Evolutionary conservation across 2,888 invertebrate genomes (phyloP).

Genomic region (Cryptocheilus praepositus): DNA sequence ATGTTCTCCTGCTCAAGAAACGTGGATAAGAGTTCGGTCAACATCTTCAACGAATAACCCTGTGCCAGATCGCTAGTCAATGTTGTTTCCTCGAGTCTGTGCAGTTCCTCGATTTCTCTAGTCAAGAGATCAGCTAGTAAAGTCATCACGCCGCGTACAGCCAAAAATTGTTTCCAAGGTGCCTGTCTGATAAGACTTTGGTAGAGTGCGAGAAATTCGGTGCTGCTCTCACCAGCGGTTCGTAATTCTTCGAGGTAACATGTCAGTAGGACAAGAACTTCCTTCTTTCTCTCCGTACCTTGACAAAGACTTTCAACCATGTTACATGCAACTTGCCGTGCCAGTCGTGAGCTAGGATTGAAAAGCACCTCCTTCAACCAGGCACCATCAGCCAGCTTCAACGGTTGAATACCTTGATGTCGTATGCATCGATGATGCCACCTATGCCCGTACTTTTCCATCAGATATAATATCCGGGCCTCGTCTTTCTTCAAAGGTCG

Average conservation of each 20-base stretch:
- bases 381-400: conserved; percentile 82
- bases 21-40: conserved; percentile 90
- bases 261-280: conserved; percentile 90
- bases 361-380: conserved; percentile 96
- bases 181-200: conserved; percentile 89
- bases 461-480: conserved; percentile 78
- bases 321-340: conserved; percentile 91
- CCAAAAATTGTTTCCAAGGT: conserved; percentile 96
- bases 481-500: conserved; percentile 68
- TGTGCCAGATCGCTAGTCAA: conserved; percentile 95
- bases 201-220: conserved; percentile 92
- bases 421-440: conserved; percentile 78
- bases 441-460: conserved; percentile 84
- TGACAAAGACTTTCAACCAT: conserved; percentile 90
- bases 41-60: conserved; percentile 93
- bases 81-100: conserved; percentile 92
- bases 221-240: conserved; percentile 92
- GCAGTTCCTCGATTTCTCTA: conserved; percentile 91
- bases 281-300: conserved; percentile 81
- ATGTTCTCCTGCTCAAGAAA: conserved; percentile 93
- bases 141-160: conserved; percentile 89
- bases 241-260: conserved; percentile 91
- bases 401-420: conserved; percentile 77
- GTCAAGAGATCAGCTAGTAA: conserved; percentile 91
- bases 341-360: conserved; percentile 92